Conservation (phyloP, 2,888 invertebrate genomes). For the Cheilosia scutellata region DNA sequence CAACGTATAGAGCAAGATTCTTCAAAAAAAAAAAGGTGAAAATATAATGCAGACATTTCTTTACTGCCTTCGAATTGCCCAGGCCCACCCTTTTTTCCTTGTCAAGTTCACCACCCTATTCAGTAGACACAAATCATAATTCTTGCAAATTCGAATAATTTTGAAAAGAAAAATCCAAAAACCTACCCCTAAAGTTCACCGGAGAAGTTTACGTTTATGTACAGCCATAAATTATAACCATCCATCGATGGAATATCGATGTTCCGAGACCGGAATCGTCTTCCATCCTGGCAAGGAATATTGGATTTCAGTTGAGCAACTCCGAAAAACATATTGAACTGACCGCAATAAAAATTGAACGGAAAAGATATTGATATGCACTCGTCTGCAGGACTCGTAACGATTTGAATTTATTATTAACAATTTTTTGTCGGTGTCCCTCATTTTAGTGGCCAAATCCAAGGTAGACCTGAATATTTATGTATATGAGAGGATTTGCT, state of each 20-base stretch:
- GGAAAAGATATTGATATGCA: slow-evolving; percentile 73
- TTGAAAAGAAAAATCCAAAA: slow-evolving; percentile 29
- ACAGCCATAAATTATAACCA: slow-evolving; percentile 71
- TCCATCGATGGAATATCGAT: slow-evolving; percentile 47
- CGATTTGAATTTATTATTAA: slow-evolving; percentile 75
- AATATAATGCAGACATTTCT: slow-evolving; percentile 39
- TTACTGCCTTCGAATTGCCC: slow-evolving; percentile 16
- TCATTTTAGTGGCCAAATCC: slow-evolving; percentile 17
- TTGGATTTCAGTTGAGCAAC: slow-evolving; percentile 72
- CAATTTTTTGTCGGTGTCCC: slow-evolving; percentile 28
- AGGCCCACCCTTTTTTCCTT: slow-evolving; percentile 40
- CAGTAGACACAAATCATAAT: slow-evolving; percentile 49
- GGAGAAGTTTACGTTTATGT: slow-evolving; percentile 50
- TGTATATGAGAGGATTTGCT: slow-evolving; percentile 54
- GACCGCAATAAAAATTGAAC: slow-evolving; percentile 75
- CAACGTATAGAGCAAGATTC: slow-evolving; percentile 16
- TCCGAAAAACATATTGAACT: slow-evolving; percentile 71
- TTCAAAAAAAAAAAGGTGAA: slow-evolving; percentile 55
- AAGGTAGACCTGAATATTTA: slow-evolving; percentile 62
- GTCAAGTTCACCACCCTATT: slow-evolving; percentile 26
- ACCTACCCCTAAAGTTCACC: slow-evolving; percentile 7
- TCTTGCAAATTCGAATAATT: slow-evolving; percentile 47
- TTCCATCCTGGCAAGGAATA: slow-evolving; percentile 53
- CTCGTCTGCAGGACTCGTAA: slow-evolving; percentile 71
- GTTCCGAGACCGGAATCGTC: slow-evolving; percentile 50